Evolutionary conservation across 2,888 invertebrate genomes (phyloP), one percentile per base, ranked within the genome.

Genomic region (Drosophila subsilvestris): DNA sequence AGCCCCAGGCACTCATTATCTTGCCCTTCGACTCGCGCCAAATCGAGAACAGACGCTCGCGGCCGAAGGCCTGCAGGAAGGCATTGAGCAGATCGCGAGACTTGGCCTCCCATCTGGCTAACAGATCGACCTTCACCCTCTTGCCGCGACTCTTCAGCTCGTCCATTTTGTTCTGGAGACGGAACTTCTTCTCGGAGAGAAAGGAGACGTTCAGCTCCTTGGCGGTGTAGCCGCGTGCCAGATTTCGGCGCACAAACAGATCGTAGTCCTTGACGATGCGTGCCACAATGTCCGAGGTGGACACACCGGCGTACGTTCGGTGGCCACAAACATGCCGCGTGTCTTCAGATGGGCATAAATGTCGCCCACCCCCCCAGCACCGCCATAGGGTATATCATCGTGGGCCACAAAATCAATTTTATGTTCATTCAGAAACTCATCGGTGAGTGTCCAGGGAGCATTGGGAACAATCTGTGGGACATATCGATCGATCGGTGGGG

Each of bases 331-430:
- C 98, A 99, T 99, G 87, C 98, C 98, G 89, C 95, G 96, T 32
- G 96, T 96, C 92, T 99, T 99, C 87, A 99, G 94, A 88, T 94
- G 94, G 56, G 96, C 97, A 92, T 99, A 99, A 42, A 98, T 95
- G 92, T 97, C 97, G 90, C 96, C 96, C 74, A 96, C 96, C 3
- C 96, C 96, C 59, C 95, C 95, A 7, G 83, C 2, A 0, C 7
- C 89, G 9, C 78, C 89, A 93, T 99, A 99, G 0, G 99, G 99
- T 89, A 98, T 95, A 92, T 99, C 99, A 93, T 99, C 99, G 93
- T 99, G 99, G 29, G 99, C 98, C 57, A 98, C 97, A 93, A 99
- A 99, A 93, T 99, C 99, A 86, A 99, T 99, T 95, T 99, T 99
- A 93, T 99, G 96, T 81, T 95, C 94, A 78, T 94, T 94, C 55